These are phyloP conservation scores for Brachyalestes nurse DNA, from an alignment of 2,797 vertebrate genomes.

Conservation along the genomic window DNA sequence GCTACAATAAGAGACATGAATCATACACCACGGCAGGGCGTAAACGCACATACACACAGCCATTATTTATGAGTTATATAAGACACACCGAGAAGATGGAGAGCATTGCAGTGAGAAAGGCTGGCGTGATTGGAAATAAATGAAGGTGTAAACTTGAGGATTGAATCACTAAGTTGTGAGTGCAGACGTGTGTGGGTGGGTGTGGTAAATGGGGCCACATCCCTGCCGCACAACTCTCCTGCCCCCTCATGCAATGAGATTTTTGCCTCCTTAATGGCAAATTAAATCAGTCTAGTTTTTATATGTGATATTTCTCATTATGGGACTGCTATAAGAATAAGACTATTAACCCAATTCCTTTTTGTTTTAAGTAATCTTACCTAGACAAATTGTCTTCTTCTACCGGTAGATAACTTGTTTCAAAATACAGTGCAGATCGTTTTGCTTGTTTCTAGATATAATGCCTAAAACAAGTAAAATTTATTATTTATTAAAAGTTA, in stretches of 20 bases:
- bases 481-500: too few relatives aligned
- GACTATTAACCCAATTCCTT: too few relatives aligned
- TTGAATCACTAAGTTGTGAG: constrained; percentile 28
- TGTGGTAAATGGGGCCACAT: neutral
- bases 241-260: neutral
- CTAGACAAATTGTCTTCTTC: too few relatives aligned
- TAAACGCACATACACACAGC: constrained; percentile 49
- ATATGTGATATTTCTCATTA: too few relatives aligned
- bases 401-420: too few relatives aligned
- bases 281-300: too few relatives aligned
- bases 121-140: constrained; percentile 56
- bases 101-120: constrained; percentile 39
- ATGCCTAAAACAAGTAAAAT: too few relatives aligned
- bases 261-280: too few relatives aligned
- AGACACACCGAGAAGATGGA: constrained; percentile 56
- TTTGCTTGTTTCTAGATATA: too few relatives aligned
- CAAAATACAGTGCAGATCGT: too few relatives aligned
- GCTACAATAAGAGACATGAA: constrained; percentile 57
- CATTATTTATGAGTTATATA: constrained; percentile 59
- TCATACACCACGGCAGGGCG: constrained; percentile 48
- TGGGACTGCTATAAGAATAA: too few relatives aligned
- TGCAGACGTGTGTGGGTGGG: neutral
- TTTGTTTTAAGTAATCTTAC: too few relatives aligned
- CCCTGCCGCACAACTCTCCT: neutral
- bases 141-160: constrained; percentile 47